Base-by-base conservation (phyloP, 2,113 vertebrate species). In the Pipra filicauda region DNA sequence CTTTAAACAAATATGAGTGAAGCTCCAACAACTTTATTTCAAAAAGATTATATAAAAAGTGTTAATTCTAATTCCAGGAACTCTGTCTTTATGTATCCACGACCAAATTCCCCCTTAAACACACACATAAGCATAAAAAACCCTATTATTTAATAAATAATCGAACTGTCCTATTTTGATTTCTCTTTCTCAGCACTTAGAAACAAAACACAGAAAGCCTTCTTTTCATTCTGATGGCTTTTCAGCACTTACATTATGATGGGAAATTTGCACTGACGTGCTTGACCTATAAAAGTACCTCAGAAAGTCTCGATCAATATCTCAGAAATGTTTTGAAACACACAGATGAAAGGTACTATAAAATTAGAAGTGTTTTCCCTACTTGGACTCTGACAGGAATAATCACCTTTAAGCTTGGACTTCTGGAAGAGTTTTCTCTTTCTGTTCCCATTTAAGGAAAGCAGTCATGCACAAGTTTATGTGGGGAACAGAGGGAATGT, bases 361-460 rank as follows among this genome's bases (percentile, higher is more conserved):
- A 91, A 91, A 62, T 27, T 26, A 27, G 61, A 86, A 62, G 23
- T 61, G 61, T 77, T 85, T 51, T 37, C 67, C 41, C 73, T 81
- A 26, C 23, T 79, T n/a, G 27, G 80, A 22, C 57, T 54, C 59
- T 69, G 70, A 57, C 71, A 81, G 48, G 72, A 92, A 86, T 64
- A 89, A 75, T 91, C 89, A 65, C 49, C 30, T 88, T 62, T 54
- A 26, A 71, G 24, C 49, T 61, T 19, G 70, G 39, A 39, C 37
- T 85, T 59, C 62, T 76, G 78, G 66, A 64, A 79, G 41, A 17
- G 26, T 75, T 89, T 93, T 57, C 22, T 57, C 8, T 24, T n/a
- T 71, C 31, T 35, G 5, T 19, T 95, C 33, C 89, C 43, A 54
- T 85, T 69, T 93, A 89, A 94, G 66, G 41, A 54, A 82, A 72